Base-by-base conservation (phyloP, 2,797 vertebrate species). In the Leptodactylus fallax region DNA sequence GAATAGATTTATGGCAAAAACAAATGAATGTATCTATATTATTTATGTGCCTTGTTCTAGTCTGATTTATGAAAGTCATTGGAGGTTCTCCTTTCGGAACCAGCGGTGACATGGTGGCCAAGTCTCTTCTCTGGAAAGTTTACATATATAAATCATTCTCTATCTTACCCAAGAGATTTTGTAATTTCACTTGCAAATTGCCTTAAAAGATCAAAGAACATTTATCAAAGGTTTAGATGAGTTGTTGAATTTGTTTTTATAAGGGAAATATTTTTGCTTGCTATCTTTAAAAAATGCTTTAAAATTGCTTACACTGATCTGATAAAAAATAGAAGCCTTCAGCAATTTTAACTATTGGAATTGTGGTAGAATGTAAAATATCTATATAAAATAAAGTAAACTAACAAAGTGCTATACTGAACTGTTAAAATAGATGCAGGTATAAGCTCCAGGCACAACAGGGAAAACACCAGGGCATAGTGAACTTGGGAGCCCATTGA, bases 121-220 rank as follows among this genome's bases (percentile, higher is more conserved):
- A 25, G 53, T 76, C 56, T 78, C 36, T 74, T 69, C 72, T 53
- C 17, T 49, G 80, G 8, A 76, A 83, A 78, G 71, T 82, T 82
- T 78, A 65, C 56, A 69, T 25, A 2, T 21, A 87, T 88, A 88
- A 84, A 88, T 88, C 81, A 88, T 79, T 88, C 74, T 79, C 53
- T 88, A 87, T 78, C 63, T 72, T 53, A 11, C 63, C 9, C 84
- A 71, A 84, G 17, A 87, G 19, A 61, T 67, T 56, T 21, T 45
- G 51, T 72, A 61, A 88, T 88, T 88, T 84, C 56, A 88, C 72
- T 88, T 88, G 84, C 78, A 88, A 88, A 88, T 83, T 58, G 25
- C 25, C 67, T 65, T 67, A 27, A 88, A 49, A 79, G 76, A 71
- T 77, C 51, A 84, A 84, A 84, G 82, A 12, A 19, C 56, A 27